A percentile compares a stretch with the other conserved stretches of the same genome.
phyloP scores from a whole-genome alignment of 2,888 invertebrate genomes.

The Entomobrya proxima region DNA sequence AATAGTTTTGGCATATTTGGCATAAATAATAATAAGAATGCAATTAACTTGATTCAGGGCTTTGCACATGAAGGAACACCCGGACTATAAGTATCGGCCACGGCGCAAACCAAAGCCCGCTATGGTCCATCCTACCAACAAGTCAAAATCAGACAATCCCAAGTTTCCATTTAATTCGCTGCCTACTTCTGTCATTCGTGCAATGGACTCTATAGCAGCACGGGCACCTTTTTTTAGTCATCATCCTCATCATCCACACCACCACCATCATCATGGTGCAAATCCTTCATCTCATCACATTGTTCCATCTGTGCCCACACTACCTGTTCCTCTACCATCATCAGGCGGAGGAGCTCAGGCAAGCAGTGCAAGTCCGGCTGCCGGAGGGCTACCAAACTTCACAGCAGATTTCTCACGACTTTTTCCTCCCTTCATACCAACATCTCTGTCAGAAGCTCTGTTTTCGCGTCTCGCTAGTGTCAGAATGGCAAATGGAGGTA shows the following conservation, averaged over 20 bases:
- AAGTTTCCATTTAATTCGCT: conserved; percentile 71
- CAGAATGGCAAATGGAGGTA: conserved; percentile 58
- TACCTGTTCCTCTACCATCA: conserved; percentile 62
- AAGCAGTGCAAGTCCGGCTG: conserved; percentile 49
- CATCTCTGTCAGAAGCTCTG: conserved; percentile 70
- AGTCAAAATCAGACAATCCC: conserved; percentile 70
- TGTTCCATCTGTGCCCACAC: conserved; percentile 40
- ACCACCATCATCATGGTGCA: conserved; percentile 77
- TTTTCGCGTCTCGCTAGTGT: conserved; percentile 67
- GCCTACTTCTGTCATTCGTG: conserved; percentile 70
- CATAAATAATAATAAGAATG: background rate
- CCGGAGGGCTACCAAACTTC: conserved; percentile 63
- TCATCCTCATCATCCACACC: conserved; percentile 78
- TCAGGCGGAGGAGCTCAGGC: conserved; percentile 54
- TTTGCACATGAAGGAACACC: conserved; percentile 94
- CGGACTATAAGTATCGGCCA: conserved; percentile 88
- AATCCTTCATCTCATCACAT: conserved; percentile 13
- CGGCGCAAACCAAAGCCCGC: conserved; percentile 84
- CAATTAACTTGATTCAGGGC: conserved; percentile 80
- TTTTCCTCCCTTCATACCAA: conserved; percentile 71
- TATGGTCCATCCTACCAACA: conserved; percentile 71
- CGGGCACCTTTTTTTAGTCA: conserved; percentile 66
- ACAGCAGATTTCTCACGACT: conserved; percentile 70
- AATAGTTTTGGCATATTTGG: too few species aligned
- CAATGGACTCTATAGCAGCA: conserved; percentile 70